Conservation (phyloP, 2,888 invertebrate genomes). For the Parnassius mnemosyne region DNA sequence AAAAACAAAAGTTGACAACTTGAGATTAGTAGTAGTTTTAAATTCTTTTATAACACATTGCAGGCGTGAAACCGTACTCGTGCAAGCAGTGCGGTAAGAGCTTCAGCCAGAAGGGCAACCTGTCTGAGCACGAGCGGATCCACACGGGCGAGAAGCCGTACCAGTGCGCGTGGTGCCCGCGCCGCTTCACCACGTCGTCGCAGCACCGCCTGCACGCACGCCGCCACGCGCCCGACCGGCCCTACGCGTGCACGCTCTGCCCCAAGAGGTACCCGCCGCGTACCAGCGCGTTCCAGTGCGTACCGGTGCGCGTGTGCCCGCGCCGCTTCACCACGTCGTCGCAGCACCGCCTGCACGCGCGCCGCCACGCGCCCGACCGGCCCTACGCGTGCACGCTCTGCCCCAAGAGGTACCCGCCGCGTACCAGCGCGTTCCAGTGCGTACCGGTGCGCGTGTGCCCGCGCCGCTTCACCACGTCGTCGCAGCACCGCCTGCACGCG, state of each 20-base stretch:
- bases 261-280: slow-evolving; percentile 35
- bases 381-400: slow-evolving; percentile 63
- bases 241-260: slow-evolving; percentile 64
- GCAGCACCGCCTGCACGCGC: slow-evolving; percentile 84
- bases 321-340: slow-evolving; percentile 37
- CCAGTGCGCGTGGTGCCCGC: slow-evolving; percentile 83
- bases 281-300: background rate
- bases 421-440: background rate
- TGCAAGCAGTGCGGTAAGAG: slow-evolving; percentile 86
- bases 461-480: background rate
- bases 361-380: slow-evolving; percentile 65
- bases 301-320: background rate
- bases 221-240: slow-evolving; percentile 59
- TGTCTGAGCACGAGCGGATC: slow-evolving; percentile 87
- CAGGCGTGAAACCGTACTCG: slow-evolving; percentile 82
- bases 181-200: slow-evolving; percentile 87
- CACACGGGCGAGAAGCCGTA: slow-evolving; percentile 91
- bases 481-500: slow-evolving; percentile 85
- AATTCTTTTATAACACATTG: background rate
- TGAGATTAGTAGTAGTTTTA: no score
- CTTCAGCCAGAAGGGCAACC: slow-evolving; percentile 89
- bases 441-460: background rate
- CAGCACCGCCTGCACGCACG: slow-evolving; percentile 85
- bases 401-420: slow-evolving; percentile 36
- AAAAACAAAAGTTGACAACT: no score